Conservation (phyloP, 2,797 vertebrate species). For the Cryptoprocta ferox region DNA sequence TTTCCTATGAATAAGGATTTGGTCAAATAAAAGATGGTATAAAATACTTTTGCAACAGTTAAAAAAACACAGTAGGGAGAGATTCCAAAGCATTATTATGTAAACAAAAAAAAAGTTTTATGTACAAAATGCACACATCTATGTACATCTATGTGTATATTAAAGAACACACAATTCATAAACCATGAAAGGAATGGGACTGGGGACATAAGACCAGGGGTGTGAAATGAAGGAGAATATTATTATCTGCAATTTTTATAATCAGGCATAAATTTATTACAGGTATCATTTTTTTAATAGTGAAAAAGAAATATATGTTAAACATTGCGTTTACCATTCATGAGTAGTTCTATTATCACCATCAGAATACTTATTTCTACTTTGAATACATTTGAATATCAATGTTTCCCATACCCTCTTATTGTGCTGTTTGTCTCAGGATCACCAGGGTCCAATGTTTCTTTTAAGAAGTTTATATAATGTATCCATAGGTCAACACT, state of each 20-base stretch:
- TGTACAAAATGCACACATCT: neutral
- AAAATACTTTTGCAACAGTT: neutral
- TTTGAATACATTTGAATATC: slow-evolving; percentile 23
- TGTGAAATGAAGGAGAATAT: neutral
- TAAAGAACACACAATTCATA: slow-evolving; percentile 27
- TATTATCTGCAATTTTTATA: neutral
- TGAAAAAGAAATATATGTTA: slow-evolving; percentile 21
- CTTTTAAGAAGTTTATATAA: slow-evolving; percentile 97
- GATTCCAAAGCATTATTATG: neutral
- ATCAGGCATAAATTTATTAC: neutral
- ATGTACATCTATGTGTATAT: neutral
- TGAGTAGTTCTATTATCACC: slow-evolving; percentile 3
- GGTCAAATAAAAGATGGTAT: neutral
- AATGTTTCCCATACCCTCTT: slow-evolving; percentile 91
- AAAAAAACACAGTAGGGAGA: neutral
- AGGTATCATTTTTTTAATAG: neutral
- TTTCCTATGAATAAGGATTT: slow-evolving; percentile 7
- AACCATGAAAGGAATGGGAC: neutral
- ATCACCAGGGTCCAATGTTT: slow-evolving; percentile 93
- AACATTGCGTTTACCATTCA: slow-evolving; percentile 30
- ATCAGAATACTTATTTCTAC: slow-evolving; percentile 3
- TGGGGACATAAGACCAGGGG: neutral
- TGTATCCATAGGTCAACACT: slow-evolving; percentile 99
- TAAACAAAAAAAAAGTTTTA: neutral
- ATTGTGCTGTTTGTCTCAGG: slow-evolving; percentile 93